Percentiles rank a stretch among this genome's conserved stretches.
Conservation (phyloP, 2,888 invertebrate species). For the Leucoptera coffeella region DNA sequence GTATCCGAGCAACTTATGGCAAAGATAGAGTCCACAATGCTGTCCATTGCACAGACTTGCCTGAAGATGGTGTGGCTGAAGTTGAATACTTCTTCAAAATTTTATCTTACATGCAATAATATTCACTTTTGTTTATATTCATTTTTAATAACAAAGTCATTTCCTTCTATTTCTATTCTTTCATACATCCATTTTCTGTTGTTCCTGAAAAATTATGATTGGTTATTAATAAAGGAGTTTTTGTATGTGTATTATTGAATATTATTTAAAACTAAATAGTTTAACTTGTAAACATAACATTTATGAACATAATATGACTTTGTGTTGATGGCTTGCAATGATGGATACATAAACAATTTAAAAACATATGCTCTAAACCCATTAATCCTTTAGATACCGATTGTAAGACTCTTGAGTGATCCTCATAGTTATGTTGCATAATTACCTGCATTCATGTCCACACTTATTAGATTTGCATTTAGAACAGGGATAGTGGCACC, state of each 20-base stretch:
- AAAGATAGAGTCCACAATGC: constrained; percentile 75
- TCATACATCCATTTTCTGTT: constrained; percentile 76
- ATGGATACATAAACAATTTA: too few relatives aligned
- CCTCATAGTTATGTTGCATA: too few relatives aligned
- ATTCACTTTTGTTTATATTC: constrained; percentile 27
- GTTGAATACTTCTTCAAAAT: constrained; percentile 73
- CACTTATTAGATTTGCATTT: constrained; percentile 72
- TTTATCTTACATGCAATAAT: constrained; percentile 16
- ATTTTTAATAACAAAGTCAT: constrained; percentile 60
- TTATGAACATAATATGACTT: background rate
- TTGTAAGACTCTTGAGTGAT: too few relatives aligned
- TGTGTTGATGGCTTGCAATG: background rate
- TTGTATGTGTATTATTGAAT: too few relatives aligned
- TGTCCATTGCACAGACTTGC: constrained; percentile 87
- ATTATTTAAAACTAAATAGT: too few relatives aligned
- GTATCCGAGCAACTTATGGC: constrained; percentile 79
- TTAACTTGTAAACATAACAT: too few relatives aligned
- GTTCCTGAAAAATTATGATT: constrained; percentile 33
- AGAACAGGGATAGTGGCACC: constrained; percentile 78
- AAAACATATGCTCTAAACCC: too few relatives aligned
- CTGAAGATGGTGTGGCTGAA: constrained; percentile 79
- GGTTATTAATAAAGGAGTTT: too few relatives aligned
- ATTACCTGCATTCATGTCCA: constrained; percentile 74
- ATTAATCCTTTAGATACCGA: too few relatives aligned
- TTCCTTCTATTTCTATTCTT: constrained; percentile 72